A percentile compares a stretch with the other conserved stretches of the same genome.
Conservation (phyloP, 1,140 invertebrate species). For the Zophobas atratus region DNA sequence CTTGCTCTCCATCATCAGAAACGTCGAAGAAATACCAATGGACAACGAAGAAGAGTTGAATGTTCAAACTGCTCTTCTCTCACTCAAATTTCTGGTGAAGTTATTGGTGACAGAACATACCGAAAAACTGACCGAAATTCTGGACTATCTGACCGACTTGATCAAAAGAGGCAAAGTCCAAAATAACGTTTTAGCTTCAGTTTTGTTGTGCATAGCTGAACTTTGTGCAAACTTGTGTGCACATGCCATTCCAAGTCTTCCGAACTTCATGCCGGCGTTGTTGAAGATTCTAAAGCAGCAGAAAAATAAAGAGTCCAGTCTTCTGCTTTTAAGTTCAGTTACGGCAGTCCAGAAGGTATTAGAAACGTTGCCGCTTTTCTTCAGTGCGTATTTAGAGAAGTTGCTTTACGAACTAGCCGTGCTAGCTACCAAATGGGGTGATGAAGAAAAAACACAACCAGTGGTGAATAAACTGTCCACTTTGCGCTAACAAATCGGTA, state of each 20-base stretch:
- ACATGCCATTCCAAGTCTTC: conserved; percentile 80
- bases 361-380: conserved; percentile 83
- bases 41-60: conserved; percentile 74
- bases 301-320: conserved; percentile 67
- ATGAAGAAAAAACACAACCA: conserved; percentile 70
- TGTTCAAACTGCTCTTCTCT: conserved; percentile 86
- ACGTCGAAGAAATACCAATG: conserved; percentile 67
- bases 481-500: conserved; percentile 79
- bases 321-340: conserved; percentile 69
- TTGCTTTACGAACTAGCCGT: conserved; percentile 78
- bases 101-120: conserved; percentile 77
- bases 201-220: conserved; percentile 87
- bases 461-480: conserved; percentile 73
- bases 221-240: conserved; percentile 81
- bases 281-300: conserved; percentile 75
- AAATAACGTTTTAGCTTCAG: conserved; percentile 80
- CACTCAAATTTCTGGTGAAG: conserved; percentile 85
- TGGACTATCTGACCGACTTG: conserved; percentile 76
- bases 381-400: conserved; percentile 87
- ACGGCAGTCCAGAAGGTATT: conserved; percentile 86
- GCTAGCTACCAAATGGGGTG: conserved; percentile 71
- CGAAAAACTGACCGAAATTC: conserved; percentile 76
- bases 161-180: conserved; percentile 74
- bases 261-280: conserved; percentile 86
- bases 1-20: conserved; percentile 75